Base-by-base conservation (phyloP, 1,140 invertebrate species). In the Macrosteles quadrilineatus region DNA sequence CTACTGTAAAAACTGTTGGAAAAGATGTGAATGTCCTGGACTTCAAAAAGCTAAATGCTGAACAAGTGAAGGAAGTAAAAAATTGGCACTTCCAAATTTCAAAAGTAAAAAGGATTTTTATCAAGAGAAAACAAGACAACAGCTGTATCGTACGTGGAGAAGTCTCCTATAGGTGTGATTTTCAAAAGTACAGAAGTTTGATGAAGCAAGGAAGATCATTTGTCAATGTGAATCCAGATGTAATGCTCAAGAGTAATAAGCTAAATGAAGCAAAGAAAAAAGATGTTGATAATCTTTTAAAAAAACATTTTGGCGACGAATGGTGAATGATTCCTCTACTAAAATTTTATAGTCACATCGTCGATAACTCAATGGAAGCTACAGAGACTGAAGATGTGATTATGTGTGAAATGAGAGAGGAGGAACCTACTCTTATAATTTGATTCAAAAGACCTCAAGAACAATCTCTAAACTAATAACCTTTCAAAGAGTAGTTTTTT, bases 41-140 rank as follows among this genome's bases (percentile, higher is more conserved):
- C 19, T 73, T 45, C 29, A 73, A 73, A 23, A 53, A 12, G n/a
- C 29, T 17, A 32, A 17, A 45, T 36, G 32, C 27, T 31, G 27
- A 12, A 55, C 9, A 36, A 40, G 25, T 70, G 0, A 67, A 69
- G 53, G 6, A 17, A 21, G 40, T 64, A 43, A 36, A 47, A 0
- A 11, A 40, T 21, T 73, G 68, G 68, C 64, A 72, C 68, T 73
- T 73, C 67, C 69, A 62, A 31, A 73, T 72, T 36, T 64, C 30
- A 14, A 12, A 59, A 70, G 47, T 25, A 30, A 73, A 73, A 70
- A 62, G 71, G 2, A 45, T 73, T 62, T 55, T 59, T 31, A 32
- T 57, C 21, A 70, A 72, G n/a, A 17, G 50, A 29, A n/a, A 29
- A 70, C 30, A 4, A 14, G 14, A 59, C 19, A 43, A 14, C 32